These are phyloP conservation scores for Elephantulus edwardii DNA, from an alignment of 2,113 vertebrate species.

Conservation along the genomic window DNA sequence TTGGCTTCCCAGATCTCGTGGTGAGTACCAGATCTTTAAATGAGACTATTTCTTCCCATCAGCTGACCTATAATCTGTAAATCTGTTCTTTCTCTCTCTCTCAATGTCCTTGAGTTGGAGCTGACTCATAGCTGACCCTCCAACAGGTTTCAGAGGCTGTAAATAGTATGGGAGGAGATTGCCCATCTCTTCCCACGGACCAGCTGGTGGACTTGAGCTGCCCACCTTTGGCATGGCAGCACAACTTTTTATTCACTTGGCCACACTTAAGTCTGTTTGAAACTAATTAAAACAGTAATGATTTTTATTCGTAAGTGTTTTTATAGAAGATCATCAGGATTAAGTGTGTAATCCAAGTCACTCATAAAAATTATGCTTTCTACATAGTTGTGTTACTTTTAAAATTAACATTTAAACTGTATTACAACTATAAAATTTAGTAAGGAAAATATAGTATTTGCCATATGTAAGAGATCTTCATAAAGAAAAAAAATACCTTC, in stretches of 20 bases:
- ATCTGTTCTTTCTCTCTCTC: too few species aligned
- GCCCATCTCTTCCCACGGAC: too few species aligned
- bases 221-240: too few species aligned
- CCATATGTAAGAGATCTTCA: not conserved
- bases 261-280: too few species aligned
- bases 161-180: too few species aligned
- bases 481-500: too few species aligned
- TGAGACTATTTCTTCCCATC: slow-evolving; percentile 8
- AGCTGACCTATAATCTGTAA: not conserved
- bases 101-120: too few species aligned
- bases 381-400: not conserved
- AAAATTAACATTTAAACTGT: not conserved
- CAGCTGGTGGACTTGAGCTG: too few species aligned
- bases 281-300: slow-evolving; percentile 6
- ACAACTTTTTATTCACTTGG: too few species aligned
- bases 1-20: slow-evolving; percentile 97
- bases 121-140: too few species aligned
- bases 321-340: too few species aligned
- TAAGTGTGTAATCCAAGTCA: slow-evolving; percentile 39
- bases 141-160: too few species aligned
- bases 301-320: slow-evolving; percentile 45
- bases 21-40: slow-evolving; percentile 82
- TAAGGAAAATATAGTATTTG: not conserved
- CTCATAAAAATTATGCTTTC: not conserved
- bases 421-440: not conserved